Base-by-base conservation (phyloP, 1,140 invertebrate species). In the Ooceraea biroi region DNA sequence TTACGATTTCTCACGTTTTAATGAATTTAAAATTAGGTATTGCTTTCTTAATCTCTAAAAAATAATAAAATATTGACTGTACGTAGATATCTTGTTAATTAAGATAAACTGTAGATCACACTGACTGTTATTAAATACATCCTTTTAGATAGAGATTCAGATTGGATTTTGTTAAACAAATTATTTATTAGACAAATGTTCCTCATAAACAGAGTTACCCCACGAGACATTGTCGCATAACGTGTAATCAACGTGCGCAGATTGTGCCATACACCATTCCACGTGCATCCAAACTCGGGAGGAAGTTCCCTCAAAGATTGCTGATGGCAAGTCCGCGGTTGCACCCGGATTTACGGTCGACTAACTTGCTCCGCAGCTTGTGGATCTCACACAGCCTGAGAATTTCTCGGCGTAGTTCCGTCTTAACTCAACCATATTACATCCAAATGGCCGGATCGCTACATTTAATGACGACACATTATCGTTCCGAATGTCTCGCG, bases 281-380 rank as follows among this genome's bases (percentile, higher is more conserved):
- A 58, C 36, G 68, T 57, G 77, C 77, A 82, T 71, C 52, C 65
- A 72, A 82, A 82, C 77, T 82, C 66, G 5, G 17, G 22, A 25
- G 52, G 36, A 69, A 82, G 77, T 82, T 82, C 44, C 12, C n/a
- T 82, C 77, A 82, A 82, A 82, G 77, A 82, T 82, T 82, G 77
- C 77, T 82, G 77, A 82, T 71, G 77, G 77, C 77, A 82, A 82
- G 65, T 82, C 77, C 65, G 66, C 66, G 77, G 50, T 82, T 82
- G 77, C 68, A 72, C 66, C 77, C 77, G 77, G 77, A 82, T 82
- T 82, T 82, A 82, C 77, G 77, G 77, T 72, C 77, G 77, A 82
- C 77, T 82, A 82, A 82, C 77, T 82, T 82, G 66, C 55, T 58
- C 52, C 52, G 52, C 52, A 71, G 77, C 77, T 72, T 72, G 77